Evolutionary conservation across 2,797 vertebrate species (phyloP), one percentile per base, ranked within the genome.

Genomic region (Danio kyathit): DNA sequence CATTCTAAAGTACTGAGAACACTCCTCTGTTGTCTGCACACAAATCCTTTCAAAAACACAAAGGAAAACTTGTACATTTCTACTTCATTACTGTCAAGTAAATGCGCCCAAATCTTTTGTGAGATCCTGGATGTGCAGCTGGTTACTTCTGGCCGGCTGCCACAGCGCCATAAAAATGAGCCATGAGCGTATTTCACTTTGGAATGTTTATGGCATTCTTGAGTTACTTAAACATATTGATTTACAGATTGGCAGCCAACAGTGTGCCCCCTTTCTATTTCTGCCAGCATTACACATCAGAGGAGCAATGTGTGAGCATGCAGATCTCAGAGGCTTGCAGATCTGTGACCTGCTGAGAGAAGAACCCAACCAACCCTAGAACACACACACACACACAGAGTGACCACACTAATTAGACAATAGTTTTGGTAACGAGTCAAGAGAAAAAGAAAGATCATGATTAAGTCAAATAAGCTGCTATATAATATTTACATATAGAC

Each of bases 131-230:
- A 69, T 52, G 38, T 76, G 72, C 75, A 80, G 63, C 69, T 66
- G 59, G 77, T 82, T 70, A 77, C 81, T 82, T 69, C 14, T 76
- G 67, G 76, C 78, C 60, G 60, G 19, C 59, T 82, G 51, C 51
- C 79, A 74, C 72, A 70, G 80, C 59, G 79, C 75, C 73, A 56
- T 86, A 76, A 83, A 85, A 74, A 74, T 41, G n/a, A 69, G 70
- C 76, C 57, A 74, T 17, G 66, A 65, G 85, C 63, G 76, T 81
- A 87, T 85, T 84, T 80, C 51, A 86, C 64, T 21, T 52, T 16
- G 59, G 86, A 88, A 85, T 87, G 83, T 89, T 87, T 85, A 87
- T 86, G 76, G 54, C 65, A 82, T 87, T 84, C 84, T 90, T 81
- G 70, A 81, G 82, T 86, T 82, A 80, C 83, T 87, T 79, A 70